Evolutionary conservation across 1,140 invertebrate genomes (phyloP), one percentile per base, ranked within the genome.

Genomic region (Tetraneura akinire): DNA sequence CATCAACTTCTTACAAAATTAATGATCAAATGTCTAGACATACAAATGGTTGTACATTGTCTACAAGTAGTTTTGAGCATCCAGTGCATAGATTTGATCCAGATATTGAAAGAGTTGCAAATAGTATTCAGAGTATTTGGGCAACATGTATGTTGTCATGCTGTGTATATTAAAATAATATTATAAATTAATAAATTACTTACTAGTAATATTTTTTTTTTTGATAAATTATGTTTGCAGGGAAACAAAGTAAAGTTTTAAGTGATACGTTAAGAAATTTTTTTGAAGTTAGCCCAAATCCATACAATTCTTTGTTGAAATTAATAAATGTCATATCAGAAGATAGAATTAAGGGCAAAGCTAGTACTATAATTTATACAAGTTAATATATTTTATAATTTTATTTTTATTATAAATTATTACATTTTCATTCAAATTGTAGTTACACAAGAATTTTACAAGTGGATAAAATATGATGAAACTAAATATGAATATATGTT

Each of bases 401-500:
- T 8, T 37, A 37, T 37, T 37, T 37, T 37, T 37, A 3, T 8
- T 37, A 37, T 37, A 4, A 4, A 13, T 0, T 21, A 11, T 55
- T 74, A 42, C 16, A 42, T 42, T 16, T 81, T 83, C 71, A 81
- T 73, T 68, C 83, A 3, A 0, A 29, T 85, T 84, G 83, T 83
- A 87, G 89, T 91, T 80, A 87, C 90, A 76, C 89, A 91, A 83
- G 88, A 89, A 80, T 90, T 89, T 83, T 84, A 85, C 82, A 87
- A 85, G 55, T 89, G 88, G 87, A 84, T 86, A 37, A 78, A 84
- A 73, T 82, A 82, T 37, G 84, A 83, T 47, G 85, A 83, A 84
- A 82, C 83, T 78, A 82, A 64, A 23, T 86, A 84, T 82, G 83
- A 83, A 82, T 83, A 86, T 73, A 85, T 85, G 80, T 84, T 90